Evolutionary conservation across 2,797 vertebrate genomes (phyloP).

Genomic region (Pelodytes ibericus): DNA sequence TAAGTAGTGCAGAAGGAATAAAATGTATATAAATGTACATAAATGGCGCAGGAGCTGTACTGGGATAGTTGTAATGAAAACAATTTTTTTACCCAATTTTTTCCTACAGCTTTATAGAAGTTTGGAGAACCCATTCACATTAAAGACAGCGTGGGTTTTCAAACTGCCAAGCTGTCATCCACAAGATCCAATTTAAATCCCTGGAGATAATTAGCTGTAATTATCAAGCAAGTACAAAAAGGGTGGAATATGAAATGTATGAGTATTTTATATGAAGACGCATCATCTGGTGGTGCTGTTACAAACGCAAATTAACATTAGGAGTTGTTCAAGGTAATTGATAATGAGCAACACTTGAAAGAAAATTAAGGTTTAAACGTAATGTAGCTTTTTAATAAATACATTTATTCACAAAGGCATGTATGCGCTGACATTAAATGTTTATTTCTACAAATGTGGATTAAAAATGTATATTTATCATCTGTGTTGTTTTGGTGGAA

Average conservation of each 20-base stretch:
- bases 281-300: slow-evolving; percentile 38
- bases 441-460: too few relatives aligned
- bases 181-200: slow-evolving; percentile 51
- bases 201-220: slow-evolving; percentile 46
- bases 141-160: slow-evolving; percentile 35
- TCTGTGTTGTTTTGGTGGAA: too few relatives aligned
- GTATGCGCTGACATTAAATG: background rate
- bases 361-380: background rate
- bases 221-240: slow-evolving; percentile 47
- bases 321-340: slow-evolving; percentile 17
- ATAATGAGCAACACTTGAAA: slow-evolving; percentile 11
- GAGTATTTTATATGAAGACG: slow-evolving; percentile 47
- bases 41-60: too few relatives aligned
- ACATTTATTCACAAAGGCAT: background rate
- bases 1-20: too few relatives aligned
- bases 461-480: too few relatives aligned
- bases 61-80: too few relatives aligned
- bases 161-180: slow-evolving; percentile 51
- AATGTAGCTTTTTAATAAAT: slow-evolving; percentile 12
- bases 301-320: slow-evolving; percentile 34
- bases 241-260: slow-evolving; percentile 39
- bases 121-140: slow-evolving; percentile 29
- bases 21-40: too few relatives aligned
- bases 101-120: background rate
- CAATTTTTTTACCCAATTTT: background rate